phyloP scores from a whole-genome alignment of 2,797 vertebrate genomes.

The Falco berigora region DNA sequence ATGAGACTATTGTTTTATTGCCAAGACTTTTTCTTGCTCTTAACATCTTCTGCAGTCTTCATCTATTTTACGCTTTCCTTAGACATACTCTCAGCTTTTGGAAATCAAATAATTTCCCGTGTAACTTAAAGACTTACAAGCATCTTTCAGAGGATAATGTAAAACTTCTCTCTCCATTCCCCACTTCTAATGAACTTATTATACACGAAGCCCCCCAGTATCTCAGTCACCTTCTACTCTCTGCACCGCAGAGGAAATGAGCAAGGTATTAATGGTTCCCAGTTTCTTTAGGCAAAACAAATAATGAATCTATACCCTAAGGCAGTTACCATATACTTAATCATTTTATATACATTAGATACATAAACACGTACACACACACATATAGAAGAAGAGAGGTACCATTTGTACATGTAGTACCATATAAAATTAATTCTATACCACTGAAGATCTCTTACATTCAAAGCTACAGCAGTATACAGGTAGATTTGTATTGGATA shows the following conservation, averaged over 20 bases:
- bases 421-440: background rate
- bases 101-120: background rate
- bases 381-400: background rate
- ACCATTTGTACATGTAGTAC: background rate
- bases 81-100: background rate
- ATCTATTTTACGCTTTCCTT: background rate
- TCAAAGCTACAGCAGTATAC: background rate
- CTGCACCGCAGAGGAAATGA: background rate
- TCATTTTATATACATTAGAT: background rate
- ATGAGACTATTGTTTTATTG: background rate
- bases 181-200: background rate
- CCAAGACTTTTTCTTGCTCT: background rate
- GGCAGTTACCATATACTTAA: background rate
- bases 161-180: background rate
- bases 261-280: background rate
- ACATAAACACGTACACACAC: background rate
- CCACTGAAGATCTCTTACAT: background rate
- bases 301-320: background rate
- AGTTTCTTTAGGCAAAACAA: background rate
- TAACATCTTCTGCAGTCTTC: background rate
- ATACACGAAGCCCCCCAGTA: background rate
- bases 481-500: background rate
- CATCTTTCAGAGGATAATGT: background rate
- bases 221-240: background rate
- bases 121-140: background rate